These are phyloP conservation scores for Lindbergichthys nudifrons DNA, from an alignment of 2,797 vertebrate genomes.

Conservation along the genomic window DNA sequence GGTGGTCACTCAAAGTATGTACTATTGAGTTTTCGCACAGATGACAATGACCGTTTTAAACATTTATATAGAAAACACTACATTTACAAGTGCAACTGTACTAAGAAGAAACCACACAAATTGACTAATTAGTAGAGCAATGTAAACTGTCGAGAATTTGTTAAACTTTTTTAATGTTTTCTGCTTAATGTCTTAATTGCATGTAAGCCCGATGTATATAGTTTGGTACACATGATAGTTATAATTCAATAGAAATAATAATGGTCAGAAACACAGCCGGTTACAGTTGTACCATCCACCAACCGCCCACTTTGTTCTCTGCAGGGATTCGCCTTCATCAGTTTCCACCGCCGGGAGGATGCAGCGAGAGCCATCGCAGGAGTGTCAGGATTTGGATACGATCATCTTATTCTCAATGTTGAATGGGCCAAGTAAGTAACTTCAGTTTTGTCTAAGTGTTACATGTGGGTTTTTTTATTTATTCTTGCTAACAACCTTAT, in stretches of 20 bases:
- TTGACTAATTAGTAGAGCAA: too few species aligned
- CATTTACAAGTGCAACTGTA: too few species aligned
- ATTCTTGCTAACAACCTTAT: background rate
- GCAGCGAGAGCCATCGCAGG: conserved; percentile 93
- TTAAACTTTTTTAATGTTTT: too few species aligned
- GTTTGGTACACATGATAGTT: too few species aligned
- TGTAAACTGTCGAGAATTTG: too few species aligned
- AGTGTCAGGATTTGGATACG: conserved; percentile 96
- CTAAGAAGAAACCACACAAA: too few species aligned
- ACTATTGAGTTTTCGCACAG: too few species aligned
- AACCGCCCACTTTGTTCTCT: background rate
- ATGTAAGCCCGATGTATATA: too few species aligned
- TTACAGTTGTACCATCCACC: background rate
- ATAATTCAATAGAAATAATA: background rate
- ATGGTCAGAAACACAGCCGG: background rate
- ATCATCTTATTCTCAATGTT: conserved; percentile 97
- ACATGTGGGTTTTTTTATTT: background rate
- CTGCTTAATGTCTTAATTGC: too few species aligned
- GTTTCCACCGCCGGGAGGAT: conserved; percentile 95
- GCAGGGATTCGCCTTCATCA: conserved; percentile 97
- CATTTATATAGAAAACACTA: too few species aligned
- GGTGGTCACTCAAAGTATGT: too few species aligned
- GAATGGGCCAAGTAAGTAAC: conserved; percentile 97
- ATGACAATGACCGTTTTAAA: too few species aligned
- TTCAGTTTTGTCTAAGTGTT: background rate